Evolutionary conservation across 2,797 vertebrate genomes (phyloP), one percentile per base, ranked within the genome.

Genomic region (Gambusia yucatana): DNA sequence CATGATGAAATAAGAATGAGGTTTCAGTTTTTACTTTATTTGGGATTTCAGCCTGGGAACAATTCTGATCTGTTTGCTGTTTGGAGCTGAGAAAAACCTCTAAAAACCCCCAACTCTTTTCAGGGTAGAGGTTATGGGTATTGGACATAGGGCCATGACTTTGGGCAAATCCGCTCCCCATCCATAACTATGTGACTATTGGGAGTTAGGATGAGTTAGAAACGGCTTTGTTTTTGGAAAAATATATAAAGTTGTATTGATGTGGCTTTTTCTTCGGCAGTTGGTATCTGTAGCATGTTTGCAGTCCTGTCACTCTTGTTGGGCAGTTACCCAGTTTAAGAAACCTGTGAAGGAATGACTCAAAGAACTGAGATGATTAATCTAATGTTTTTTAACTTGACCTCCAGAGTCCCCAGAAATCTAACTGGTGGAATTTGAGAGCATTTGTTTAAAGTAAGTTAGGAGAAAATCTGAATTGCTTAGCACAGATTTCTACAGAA

Each of bases 21-120:
- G 77, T 92, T 90, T 84, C 47, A 82, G 52, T 82, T 91, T 75
- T 36, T 47, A 82, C 43, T 77, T 65, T 81, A 57, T 78, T 79
- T 88, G 90, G 90, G 89, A 93, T 92, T 83, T 78, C 30, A 80
- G 84, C 88, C 77, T 91, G 86, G 90, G 91, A 59, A 90, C 92
- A 52, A 52, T 75, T 80, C 67, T 74, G 79, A 76, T 77, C 61
- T 20, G 33, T 83, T 89, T 87, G 86, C 86, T 86, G 76, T 85
- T 73, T 79, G 78, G 72, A 83, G 72, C 75, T 82, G 84, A 81
- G 77, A 83, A 91, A 63, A 79, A 43, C 50, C 74, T 72, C 25
- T 75, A 80, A 73, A 17, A 39, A 39, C 4, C 36, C 36, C 36
- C 36, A 43, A 79, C 41, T 22, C 72, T 77, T 55, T 74, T 80